Evolutionary conservation across 2,113 vertebrate species (phyloP).

Genomic region (Herpailurus yagouaroundi): DNA sequence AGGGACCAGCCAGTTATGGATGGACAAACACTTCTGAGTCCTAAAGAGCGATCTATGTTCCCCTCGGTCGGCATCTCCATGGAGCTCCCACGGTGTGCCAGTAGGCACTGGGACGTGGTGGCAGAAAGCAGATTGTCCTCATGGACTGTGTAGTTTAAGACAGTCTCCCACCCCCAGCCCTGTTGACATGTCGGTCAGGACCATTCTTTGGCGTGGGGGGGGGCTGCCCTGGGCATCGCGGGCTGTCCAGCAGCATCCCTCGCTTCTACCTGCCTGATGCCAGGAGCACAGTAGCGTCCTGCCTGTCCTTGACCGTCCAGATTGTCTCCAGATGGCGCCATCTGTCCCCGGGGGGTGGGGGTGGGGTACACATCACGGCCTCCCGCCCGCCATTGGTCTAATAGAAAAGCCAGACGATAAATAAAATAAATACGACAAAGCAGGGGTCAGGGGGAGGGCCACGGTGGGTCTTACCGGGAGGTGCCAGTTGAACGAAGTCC

Average conservation of each 20-base stretch:
- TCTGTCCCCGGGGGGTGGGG: too few relatives aligned
- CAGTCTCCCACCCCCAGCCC: not conserved
- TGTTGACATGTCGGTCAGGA: rapidly evolving
- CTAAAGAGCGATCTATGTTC: rapidly evolving
- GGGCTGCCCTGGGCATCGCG: rapidly evolving
- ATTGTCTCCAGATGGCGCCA: not conserved
- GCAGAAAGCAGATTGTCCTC: not conserved
- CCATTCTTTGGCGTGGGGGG: rapidly evolving
- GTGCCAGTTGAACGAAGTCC: not conserved
- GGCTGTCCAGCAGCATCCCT: not conserved
- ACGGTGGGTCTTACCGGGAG: not conserved
- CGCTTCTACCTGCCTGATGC: not conserved
- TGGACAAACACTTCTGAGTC: rapidly evolving
- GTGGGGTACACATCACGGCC: not conserved
- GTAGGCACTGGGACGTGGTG: not conserved
- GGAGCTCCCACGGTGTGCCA: rapidly evolving
- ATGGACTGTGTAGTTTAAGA: rapidly evolving
- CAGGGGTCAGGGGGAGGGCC: too few relatives aligned
- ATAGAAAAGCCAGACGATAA: not conserved
- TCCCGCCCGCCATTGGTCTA: not conserved
- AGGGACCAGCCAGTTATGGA: rapidly evolving
- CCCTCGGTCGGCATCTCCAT: rapidly evolving
- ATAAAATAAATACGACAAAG: not conserved
- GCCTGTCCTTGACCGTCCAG: not conserved
- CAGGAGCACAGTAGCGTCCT: rapidly evolving